Conservation (phyloP, 2,797 vertebrate genomes). For the Galago senegalensis region DNA sequence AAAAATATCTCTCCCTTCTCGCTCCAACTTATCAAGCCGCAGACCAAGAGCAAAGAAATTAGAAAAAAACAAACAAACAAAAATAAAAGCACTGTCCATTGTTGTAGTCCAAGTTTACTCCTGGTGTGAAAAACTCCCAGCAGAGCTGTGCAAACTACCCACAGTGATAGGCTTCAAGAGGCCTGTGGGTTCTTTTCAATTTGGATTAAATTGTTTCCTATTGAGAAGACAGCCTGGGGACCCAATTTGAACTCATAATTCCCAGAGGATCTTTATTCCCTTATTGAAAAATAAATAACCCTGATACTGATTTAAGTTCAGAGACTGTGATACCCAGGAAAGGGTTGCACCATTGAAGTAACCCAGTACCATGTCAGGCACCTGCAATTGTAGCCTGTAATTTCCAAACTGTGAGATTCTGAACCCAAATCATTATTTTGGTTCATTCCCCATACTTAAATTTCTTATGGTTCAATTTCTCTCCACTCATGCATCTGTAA, state of each 20-base stretch:
- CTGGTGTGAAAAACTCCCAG: not conserved
- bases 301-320: not conserved
- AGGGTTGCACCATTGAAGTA: not conserved
- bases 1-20: not conserved
- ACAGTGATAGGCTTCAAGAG: slow-evolving; percentile 41
- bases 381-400: not conserved
- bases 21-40: not conserved
- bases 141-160: not conserved
- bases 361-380: not conserved
- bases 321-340: not conserved
- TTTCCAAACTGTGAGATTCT: not conserved
- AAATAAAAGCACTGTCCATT: not conserved
- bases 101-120: slow-evolving; percentile 17
- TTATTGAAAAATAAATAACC: slow-evolving; percentile 64
- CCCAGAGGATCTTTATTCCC: not conserved
- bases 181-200: not conserved
- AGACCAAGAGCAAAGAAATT: not conserved
- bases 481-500: not conserved
- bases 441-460: not conserved
- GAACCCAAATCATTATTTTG: not conserved
- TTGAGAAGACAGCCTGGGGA: not conserved
- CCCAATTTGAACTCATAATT: slow-evolving; percentile 36
- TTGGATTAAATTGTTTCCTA: slow-evolving; percentile 36
- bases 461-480: slow-evolving; percentile 29
- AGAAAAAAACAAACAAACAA: not conserved